Percentiles rank a stretch among this genome's conserved stretches.
Evolutionary conservation across 2,797 vertebrate genomes (phyloP).

Genomic region (Phyllotis vaccarum): DNA sequence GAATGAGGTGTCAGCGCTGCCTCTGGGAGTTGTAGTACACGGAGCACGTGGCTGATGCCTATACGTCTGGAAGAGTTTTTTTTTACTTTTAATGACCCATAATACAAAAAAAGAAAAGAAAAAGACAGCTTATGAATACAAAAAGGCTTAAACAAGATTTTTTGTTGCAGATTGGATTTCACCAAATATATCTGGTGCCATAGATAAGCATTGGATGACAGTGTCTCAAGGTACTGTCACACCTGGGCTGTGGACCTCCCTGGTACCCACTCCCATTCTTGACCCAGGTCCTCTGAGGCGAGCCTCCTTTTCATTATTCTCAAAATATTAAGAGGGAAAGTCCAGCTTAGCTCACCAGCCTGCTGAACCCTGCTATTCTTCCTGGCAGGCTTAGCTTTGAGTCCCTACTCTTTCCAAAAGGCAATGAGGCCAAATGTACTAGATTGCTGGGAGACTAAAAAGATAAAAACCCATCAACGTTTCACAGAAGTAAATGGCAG

Average conservation of each 20-base stretch:
- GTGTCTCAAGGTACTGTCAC: rapidly evolving
- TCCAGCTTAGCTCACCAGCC: no score
- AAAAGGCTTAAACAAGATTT: neutral
- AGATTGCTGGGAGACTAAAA: neutral
- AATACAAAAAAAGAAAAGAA: neutral
- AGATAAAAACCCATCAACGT: neutral
- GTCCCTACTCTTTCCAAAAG: neutral
- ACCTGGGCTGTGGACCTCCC: no score
- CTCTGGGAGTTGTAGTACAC: neutral
- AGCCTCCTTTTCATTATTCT: rapidly evolving
- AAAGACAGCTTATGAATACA: neutral
- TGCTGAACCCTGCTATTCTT: neutral
- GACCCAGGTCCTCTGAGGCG: rapidly evolving
- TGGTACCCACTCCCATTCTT: rapidly evolving
- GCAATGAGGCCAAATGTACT: no score
- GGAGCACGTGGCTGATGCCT: neutral
- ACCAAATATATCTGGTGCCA: neutral
- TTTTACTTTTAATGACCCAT: neutral
- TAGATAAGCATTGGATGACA: neutral
- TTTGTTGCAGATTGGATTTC: constrained; percentile 30
- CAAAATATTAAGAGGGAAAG: neutral
- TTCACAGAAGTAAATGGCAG: neutral
- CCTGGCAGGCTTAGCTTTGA: neutral
- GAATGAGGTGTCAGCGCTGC: neutral
- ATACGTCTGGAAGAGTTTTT: neutral